Conservation (phyloP, 2,888 invertebrate species). For the Tupiocoris notatus region DNA sequence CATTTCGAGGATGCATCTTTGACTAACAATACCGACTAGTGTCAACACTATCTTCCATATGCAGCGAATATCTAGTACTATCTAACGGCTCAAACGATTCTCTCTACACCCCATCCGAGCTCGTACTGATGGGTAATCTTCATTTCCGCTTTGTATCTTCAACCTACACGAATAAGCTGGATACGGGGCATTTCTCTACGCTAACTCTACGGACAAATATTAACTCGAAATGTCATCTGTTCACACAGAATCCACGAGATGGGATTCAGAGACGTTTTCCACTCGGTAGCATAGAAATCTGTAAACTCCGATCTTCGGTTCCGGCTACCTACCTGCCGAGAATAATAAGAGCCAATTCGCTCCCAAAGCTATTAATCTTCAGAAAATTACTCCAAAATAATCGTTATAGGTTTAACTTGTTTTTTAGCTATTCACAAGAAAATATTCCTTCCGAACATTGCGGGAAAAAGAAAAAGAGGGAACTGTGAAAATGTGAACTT, state of each 20-base stretch:
- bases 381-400: too few relatives aligned
- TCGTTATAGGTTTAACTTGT: too few relatives aligned
- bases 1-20: conserved; percentile 31
- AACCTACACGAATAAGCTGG: too few relatives aligned
- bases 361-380: neutral
- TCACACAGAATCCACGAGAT: conserved; percentile 16
- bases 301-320: conserved; percentile 6
- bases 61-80: neutral
- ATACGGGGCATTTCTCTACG: conserved; percentile 27
- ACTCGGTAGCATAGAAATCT: conserved; percentile 1
- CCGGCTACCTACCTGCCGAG: conserved; percentile 1
- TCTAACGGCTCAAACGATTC: neutral
- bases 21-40: conserved; percentile 35
- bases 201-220: conserved; percentile 31
- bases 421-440: too few relatives aligned
- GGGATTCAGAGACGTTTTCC: conserved; percentile 15
- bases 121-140: conserved; percentile 24
- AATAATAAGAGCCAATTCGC: neutral
- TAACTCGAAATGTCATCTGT: conserved; percentile 35
- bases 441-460: too few relatives aligned
- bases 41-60: conserved; percentile 32
- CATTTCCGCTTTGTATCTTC: conserved; percentile 7
- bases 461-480: too few relatives aligned
- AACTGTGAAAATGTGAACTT: too few relatives aligned
- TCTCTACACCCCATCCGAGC: neutral